Conservation (phyloP, 1,140 invertebrate genomes). For the Penaeus indicus region DNA sequence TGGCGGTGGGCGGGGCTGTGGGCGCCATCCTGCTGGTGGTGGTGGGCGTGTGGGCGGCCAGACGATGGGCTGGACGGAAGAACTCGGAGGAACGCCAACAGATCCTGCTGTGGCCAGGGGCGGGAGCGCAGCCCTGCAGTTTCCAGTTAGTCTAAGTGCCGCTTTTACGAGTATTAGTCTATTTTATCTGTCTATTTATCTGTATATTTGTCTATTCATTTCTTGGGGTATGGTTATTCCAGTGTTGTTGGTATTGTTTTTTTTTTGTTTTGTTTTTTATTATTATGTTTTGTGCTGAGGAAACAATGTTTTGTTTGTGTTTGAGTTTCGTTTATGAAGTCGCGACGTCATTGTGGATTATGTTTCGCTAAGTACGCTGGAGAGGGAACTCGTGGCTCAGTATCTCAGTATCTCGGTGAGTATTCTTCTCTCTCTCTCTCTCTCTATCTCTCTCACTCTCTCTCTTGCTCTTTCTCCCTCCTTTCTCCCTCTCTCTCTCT, state of each 20-base stretch:
- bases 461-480: neutral
- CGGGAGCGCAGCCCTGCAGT: constrained; percentile 40
- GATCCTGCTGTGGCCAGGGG: constrained; percentile 51
- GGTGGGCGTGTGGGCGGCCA: constrained; percentile 35
- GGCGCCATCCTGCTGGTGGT: neutral
- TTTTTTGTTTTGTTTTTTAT: neutral
- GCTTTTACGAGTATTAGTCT: no score
- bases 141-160: constrained; percentile 40
- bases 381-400: neutral
- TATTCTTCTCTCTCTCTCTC: no score
- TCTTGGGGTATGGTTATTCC: no score
- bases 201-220: no score
- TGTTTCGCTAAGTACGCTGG: no score
- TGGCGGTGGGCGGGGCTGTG: constrained; percentile 13
- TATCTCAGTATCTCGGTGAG: no score
- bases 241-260: no score
- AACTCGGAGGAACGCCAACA: constrained; percentile 50
- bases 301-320: neutral
- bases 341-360: neutral
- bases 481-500: neutral
- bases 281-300: neutral
- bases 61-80: constrained; percentile 21
- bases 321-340: neutral
- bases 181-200: no score
- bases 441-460: no score